A percentile compares a stretch with the other conserved stretches of the same genome.
phyloP scores from a whole-genome alignment of 2,888 invertebrate genomes.

The Gnatocerus cornutus region DNA sequence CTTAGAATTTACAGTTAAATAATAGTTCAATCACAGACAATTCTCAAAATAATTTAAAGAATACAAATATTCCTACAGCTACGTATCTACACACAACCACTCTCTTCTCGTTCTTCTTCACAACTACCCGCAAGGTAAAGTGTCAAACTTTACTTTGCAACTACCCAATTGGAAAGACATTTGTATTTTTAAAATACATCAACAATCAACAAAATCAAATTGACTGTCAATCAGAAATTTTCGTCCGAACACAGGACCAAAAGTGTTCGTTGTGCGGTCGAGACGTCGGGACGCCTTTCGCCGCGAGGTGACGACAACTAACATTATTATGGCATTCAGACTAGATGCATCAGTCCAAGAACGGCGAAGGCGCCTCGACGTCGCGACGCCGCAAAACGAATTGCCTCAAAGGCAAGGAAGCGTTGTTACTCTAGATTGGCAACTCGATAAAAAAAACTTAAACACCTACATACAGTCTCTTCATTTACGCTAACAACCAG shows the following conservation, averaged over 20 bases:
- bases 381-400: constrained; percentile 41
- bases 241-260: constrained; percentile 32
- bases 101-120: constrained; percentile 17
- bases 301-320: constrained; percentile 23
- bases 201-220: constrained; percentile 39
- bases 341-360: constrained; percentile 41
- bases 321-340: constrained; percentile 46
- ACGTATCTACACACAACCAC: constrained; percentile 62
- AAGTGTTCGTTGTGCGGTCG: constrained; percentile 37
- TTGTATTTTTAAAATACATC: constrained; percentile 58
- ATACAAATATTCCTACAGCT: constrained; percentile 60
- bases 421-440: constrained; percentile 51
- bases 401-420: constrained; percentile 37
- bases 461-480: constrained; percentile 61
- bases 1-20: constrained; percentile 62
- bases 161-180: constrained; percentile 58
- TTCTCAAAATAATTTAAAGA: constrained; percentile 71
- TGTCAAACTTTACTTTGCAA: constrained; percentile 42
- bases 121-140: constrained; percentile 40
- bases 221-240: constrained; percentile 44
- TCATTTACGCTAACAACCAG: constrained; percentile 58
- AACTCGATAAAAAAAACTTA: constrained; percentile 46
- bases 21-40: constrained; percentile 72
- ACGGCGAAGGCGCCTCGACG: constrained; percentile 11
- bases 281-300: constrained; percentile 12